Evolutionary conservation across 2,888 invertebrate genomes (phyloP), one percentile per base, ranked within the genome.

Genomic region (Ectropis crepuscularia): DNA sequence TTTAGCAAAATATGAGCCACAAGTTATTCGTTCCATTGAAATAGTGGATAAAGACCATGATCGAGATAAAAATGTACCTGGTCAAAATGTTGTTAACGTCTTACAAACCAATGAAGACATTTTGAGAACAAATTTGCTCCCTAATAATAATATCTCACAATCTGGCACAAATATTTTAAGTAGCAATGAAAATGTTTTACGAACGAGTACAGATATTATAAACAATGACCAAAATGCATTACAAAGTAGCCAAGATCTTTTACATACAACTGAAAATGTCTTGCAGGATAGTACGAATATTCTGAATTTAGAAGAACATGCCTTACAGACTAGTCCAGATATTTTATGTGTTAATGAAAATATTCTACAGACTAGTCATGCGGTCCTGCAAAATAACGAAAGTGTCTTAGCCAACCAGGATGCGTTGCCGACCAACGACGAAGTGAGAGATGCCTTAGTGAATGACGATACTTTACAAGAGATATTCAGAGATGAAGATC

Each of bases 1-100:
- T 68, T 77, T 90, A 67, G 80, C 85, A 2, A 87, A 86, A 72
- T 87, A 84, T 68, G 85, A 90, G 65, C 84, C 82, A 47, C 86
- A 86, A 78, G 80, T 85, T 7, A 83, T 91, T 62, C 74, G 80
- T 61, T 88, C 90, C 0, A 74, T 88, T 59, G 80, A 81, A 60
- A 73, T 85, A 61, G 82, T 81, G 5, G 70, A 75, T 10, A 72
- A 74, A 48, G 67, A 70, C 53, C 62, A 66, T 51, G 68, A 69
- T 46, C 63, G 50, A 54, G 62, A 64, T 58, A 61, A 58, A 55
- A 53, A 63, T 43, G 39, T 45, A 38, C 60, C 57, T 5, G 50
- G 61, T 10, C 65, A 57, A 38, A 61, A 57, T 28, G 58, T 58
- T 4, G 58, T 59, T 53, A 51, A 55, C 10, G 49, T 65, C 1